These are phyloP conservation scores for Xyrauchen texanus DNA, from an alignment of 2,113 vertebrate species.

Conservation along the genomic window DNA sequence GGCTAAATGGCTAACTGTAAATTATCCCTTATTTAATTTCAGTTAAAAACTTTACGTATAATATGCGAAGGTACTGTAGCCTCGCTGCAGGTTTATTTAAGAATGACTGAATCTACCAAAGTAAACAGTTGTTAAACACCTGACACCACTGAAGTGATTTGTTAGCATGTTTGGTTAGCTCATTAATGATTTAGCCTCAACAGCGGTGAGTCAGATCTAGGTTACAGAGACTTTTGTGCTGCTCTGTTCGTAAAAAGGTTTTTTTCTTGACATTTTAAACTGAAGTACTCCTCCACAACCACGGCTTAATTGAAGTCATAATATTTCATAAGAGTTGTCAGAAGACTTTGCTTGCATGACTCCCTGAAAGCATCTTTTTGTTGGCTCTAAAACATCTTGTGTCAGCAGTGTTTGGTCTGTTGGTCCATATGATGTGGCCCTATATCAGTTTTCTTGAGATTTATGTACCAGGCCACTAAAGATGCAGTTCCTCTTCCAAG, in stretches of 20 bases:
- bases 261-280: constrained; percentile 29
- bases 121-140: background rate
- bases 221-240: constrained; percentile 10
- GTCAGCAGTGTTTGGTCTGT: constrained; percentile 38
- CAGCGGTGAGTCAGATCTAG: background rate
- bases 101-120: background rate
- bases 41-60: background rate
- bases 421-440: constrained; percentile 19
- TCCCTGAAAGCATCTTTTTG: constrained; percentile 44
- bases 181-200: constrained; percentile 10
- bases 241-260: constrained; percentile 30
- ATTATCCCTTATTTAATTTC: no score
- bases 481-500: background rate
- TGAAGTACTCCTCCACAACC: constrained; percentile 41
- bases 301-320: constrained; percentile 19
- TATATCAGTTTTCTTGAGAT: constrained; percentile 40
- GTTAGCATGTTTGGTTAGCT: background rate
- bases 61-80: background rate
- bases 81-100: background rate
- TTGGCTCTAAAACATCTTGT: constrained; percentile 41
- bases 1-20: no score
- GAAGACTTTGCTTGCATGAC: constrained; percentile 36
- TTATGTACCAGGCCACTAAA: constrained; percentile 25
- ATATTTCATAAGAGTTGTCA: constrained; percentile 32
- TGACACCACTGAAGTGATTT: constrained; percentile 17